These are phyloP conservation scores for Cyanoliseus patagonus DNA, from an alignment of 2,113 vertebrate genomes.

Conservation along the genomic window DNA sequence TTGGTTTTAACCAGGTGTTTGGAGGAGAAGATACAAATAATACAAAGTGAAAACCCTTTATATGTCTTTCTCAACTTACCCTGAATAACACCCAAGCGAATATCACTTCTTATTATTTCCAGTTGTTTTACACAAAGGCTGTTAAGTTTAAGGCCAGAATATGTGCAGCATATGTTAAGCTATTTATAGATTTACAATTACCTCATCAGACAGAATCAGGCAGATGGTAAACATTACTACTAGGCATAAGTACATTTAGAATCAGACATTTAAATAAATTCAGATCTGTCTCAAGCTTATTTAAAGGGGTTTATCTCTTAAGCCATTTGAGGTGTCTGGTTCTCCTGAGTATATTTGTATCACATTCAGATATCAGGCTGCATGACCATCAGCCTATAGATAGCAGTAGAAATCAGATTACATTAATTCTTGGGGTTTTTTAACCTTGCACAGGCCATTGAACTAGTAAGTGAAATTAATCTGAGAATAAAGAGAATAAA, in stretches of 20 bases:
- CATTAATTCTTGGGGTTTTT: slow-evolving; percentile 30
- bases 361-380: slow-evolving; percentile 21
- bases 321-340: slow-evolving; percentile 74
- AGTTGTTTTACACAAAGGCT: slow-evolving; percentile 78
- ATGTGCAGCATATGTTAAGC: slow-evolving; percentile 80
- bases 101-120: slow-evolving; percentile 72
- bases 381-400: slow-evolving; percentile 55
- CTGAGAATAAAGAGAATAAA: slow-evolving; percentile 54
- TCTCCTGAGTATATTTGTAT: slow-evolving; percentile 62
- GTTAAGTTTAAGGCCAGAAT: slow-evolving; percentile 78
- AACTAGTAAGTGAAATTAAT: slow-evolving; percentile 60
- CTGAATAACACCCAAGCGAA: slow-evolving; percentile 70
- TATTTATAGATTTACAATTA: slow-evolving; percentile 82
- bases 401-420: slow-evolving; percentile 42
- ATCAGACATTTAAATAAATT: slow-evolving; percentile 88
- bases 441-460: slow-evolving; percentile 43
- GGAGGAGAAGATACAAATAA: slow-evolving; percentile 51
- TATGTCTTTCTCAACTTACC: slow-evolving; percentile 55
- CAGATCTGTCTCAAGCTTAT: slow-evolving; percentile 83
- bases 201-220: slow-evolving; percentile 80
- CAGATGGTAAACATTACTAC: slow-evolving; percentile 85
- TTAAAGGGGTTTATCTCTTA: slow-evolving; percentile 83
- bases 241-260: slow-evolving; percentile 79
- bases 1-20: neutral
- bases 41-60: slow-evolving; percentile 63